Percentiles rank a stretch among this genome's conserved stretches.
phyloP scores from a whole-genome alignment of 2,797 vertebrate species.

The Fistularia tabacaria region DNA sequence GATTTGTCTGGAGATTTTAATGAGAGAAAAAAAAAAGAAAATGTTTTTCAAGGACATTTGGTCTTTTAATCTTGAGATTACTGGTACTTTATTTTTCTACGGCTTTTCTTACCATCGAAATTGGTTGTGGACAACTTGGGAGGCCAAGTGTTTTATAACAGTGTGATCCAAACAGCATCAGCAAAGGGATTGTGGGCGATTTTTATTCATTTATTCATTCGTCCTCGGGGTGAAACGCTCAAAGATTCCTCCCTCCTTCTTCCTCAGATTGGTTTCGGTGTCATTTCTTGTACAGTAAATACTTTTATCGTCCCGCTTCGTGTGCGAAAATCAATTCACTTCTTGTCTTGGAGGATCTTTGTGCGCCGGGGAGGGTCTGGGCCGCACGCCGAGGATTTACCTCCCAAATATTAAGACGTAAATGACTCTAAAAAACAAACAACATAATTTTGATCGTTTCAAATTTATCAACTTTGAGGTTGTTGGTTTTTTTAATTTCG shows the following conservation, averaged over 20 bases:
- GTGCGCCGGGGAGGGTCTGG: too few relatives aligned
- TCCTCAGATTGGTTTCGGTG: conserved; percentile 17
- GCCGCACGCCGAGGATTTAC: too few relatives aligned
- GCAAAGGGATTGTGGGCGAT: conserved; percentile 51
- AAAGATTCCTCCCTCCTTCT: conserved; percentile 26
- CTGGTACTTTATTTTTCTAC: conserved; percentile 73
- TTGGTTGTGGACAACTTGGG: conserved; percentile 48
- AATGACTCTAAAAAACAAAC: too few relatives aligned
- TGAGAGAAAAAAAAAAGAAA: conserved; percentile 4
- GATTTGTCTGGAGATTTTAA: conserved; percentile 62
- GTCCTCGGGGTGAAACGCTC: conserved; percentile 26
- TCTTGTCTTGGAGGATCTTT: too few relatives aligned
- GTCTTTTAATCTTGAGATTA: conserved; percentile 69
- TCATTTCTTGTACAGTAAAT: conserved; percentile 64
- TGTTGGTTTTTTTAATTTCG: too few relatives aligned
- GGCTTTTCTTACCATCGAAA: conserved; percentile 62
- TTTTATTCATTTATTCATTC: conserved; percentile 10
- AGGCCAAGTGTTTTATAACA: conserved; percentile 41
- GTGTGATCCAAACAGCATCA: conserved; percentile 30
- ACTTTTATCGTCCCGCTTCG: conserved; percentile 33
- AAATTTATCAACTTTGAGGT: too few relatives aligned
- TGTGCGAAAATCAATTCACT: too few relatives aligned
- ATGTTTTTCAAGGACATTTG: conserved; percentile 60
- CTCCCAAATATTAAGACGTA: too few relatives aligned
- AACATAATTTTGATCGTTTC: too few relatives aligned